Evolutionary conservation across 2,113 vertebrate genomes (phyloP).

Genomic region (Chroicocephalus ridibundus): DNA sequence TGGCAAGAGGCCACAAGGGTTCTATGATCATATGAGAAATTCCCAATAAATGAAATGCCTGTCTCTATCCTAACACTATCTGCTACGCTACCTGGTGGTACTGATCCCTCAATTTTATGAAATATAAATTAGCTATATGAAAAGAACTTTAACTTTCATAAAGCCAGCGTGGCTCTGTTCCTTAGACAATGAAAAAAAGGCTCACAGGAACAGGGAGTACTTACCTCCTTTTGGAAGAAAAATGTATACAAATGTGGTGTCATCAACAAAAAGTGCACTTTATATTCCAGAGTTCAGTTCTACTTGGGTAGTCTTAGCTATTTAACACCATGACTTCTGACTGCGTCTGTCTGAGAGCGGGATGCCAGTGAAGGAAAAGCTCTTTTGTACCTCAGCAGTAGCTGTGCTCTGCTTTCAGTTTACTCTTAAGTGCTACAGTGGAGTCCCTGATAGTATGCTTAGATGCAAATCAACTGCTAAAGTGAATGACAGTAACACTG

Average conservation of each 20-base stretch:
- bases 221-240: neutral
- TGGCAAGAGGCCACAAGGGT: neutral
- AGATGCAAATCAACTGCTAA: constrained; percentile 47
- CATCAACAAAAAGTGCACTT: neutral
- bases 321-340: neutral
- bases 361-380: neutral
- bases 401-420: neutral
- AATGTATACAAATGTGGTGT: neutral
- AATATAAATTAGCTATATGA: neutral
- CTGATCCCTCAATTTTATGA: neutral
- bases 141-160: neutral
- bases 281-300: neutral
- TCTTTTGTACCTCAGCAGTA: neutral
- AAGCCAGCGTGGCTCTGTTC: neutral
- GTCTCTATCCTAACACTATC: neutral
- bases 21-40: neutral
- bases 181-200: neutral
- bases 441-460: neutral
- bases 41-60: neutral
- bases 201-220: neutral
- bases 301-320: neutral
- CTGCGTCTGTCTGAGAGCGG: neutral
- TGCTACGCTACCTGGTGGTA: neutral
- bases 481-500: constrained; percentile 8
- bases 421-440: neutral